These are phyloP conservation scores for Drosophila virilis DNA, from an alignment of 1,140 invertebrate genomes.

Conservation along the genomic window DNA sequence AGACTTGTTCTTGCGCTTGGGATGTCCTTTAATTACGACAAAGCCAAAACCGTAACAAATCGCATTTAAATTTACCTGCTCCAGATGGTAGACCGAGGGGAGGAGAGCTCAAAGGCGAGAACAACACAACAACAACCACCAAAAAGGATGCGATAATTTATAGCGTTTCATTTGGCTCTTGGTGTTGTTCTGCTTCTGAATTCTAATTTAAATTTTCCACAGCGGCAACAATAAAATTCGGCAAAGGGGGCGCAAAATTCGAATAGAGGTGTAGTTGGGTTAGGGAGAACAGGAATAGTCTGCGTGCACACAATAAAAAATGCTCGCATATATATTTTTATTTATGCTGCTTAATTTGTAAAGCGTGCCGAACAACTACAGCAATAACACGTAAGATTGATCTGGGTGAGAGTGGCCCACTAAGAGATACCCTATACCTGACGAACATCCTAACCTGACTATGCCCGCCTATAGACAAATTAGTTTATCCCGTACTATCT, in stretches of 20 bases:
- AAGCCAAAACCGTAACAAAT: slow-evolving; percentile 82
- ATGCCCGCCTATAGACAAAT: too few species aligned
- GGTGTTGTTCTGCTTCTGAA: slow-evolving; percentile 48
- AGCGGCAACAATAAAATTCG: slow-evolving; percentile 67
- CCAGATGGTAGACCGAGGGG: slow-evolving; percentile 11
- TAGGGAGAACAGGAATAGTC: slow-evolving; percentile 17
- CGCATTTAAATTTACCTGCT: slow-evolving; percentile 83
- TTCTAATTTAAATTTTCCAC: slow-evolving; percentile 83
- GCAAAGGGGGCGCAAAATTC: slow-evolving; percentile 26
- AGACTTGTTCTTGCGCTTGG: slow-evolving; percentile 9
- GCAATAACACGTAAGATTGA: slow-evolving; percentile 11
- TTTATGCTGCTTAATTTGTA: slow-evolving; percentile 80
- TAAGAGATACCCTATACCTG: background rate
- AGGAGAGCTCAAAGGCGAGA: slow-evolving; percentile 6
- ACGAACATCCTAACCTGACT: too few species aligned
- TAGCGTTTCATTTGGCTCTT: slow-evolving; percentile 74
- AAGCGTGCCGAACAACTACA: slow-evolving; percentile 66
- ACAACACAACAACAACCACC: slow-evolving; percentile 64
- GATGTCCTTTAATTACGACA: slow-evolving; percentile 67
- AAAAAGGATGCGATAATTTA: slow-evolving; percentile 83
- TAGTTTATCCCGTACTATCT: too few species aligned
- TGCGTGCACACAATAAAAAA: slow-evolving; percentile 61
- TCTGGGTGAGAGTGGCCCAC: background rate
- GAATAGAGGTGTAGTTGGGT: slow-evolving; percentile 6
- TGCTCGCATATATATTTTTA: slow-evolving; percentile 60